Conservation (phyloP, 2,797 vertebrate genomes). For the Malacoraja senta region DNA sequence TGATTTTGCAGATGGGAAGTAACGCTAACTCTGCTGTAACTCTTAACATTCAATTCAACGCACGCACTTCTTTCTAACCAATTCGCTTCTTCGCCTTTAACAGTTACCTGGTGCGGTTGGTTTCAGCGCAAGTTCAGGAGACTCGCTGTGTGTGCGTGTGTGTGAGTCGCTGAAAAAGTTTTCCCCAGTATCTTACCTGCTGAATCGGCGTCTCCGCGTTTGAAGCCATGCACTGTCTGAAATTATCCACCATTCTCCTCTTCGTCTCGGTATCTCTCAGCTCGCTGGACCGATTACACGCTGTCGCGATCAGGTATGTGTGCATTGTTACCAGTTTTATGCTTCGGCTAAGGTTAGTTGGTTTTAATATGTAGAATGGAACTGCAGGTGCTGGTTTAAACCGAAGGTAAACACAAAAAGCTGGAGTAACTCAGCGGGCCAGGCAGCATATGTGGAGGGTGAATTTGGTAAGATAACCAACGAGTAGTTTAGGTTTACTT, state of each 20-base stretch:
- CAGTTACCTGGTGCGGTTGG: not conserved
- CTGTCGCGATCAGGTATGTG: conserved; percentile 1
- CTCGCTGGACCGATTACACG: not conserved
- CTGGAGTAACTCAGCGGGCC: too few species aligned
- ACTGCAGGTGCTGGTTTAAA: too few species aligned
- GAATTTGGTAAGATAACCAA: not conserved
- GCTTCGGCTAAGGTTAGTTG: too few species aligned
- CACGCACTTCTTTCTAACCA: not conserved
- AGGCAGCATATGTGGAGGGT: not conserved
- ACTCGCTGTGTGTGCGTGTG: not conserved
- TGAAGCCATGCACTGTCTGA: conserved; percentile 24
- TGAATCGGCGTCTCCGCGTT: not conserved
- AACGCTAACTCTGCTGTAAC: not conserved
- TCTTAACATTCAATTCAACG: not conserved
- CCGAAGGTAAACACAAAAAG: too few species aligned
- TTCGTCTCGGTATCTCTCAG: not conserved
- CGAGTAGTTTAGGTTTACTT: too few species aligned
- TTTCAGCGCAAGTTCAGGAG: not conserved
- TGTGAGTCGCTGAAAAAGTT: too few species aligned
- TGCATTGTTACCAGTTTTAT: not conserved
- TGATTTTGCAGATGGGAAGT: not conserved
- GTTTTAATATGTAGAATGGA: too few species aligned
- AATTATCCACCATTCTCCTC: conserved; percentile 13
- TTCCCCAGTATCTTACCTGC: not conserved
- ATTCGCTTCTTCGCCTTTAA: not conserved